Base-by-base conservation (phyloP, 2,113 vertebrate species). In the Centropristis striata region DNA sequence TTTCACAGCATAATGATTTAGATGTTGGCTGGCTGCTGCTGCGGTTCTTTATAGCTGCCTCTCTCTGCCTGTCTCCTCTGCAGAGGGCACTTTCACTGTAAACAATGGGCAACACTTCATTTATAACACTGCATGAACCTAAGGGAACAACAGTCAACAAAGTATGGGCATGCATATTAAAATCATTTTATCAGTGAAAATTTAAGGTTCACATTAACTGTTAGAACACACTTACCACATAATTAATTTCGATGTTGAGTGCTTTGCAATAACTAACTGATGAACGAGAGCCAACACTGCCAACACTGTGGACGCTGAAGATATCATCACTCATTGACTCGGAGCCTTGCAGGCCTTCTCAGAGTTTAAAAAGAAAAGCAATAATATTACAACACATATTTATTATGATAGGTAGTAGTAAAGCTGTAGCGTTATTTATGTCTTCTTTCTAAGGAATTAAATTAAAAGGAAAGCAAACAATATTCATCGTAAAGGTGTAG, bases 41-140 rank as follows among this genome's bases (percentile, higher is more conserved):
- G 47, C 32, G 42, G 14, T 41, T 32, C 4, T 42, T 73, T 42
- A 63, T 47, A 65, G 59, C 47, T 57, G 50, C 53, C n/a, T 78
- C 51, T 42, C 11, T 50, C 28, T 58, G 51, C 41, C 18, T 61
- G 69, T 53, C 11, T 5, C 14, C 51, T 46, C 37, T 54, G 53
- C 11, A 57, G 21, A 76, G 41, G 61, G 42, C 23, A 51, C 20
- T 28, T 25, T 36, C 28, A 47, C 28, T 46, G 16, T 49, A 66
- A 39, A 79, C n/a, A 54, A 54, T 15, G n/a, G 32, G 65, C 2
- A 20, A 46, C 39, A 18, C 39, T 39, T 27, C 8, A 39, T 71
- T 65, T 49, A 32, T 55, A 18, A 54, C 37, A 46, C 15, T 18
- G 28, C 50, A 49, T 20, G 20, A 46, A 11, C 21, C 41, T 21